Conservation (phyloP, 2,888 invertebrate species). For the Acanthacorydalis orientalis region DNA sequence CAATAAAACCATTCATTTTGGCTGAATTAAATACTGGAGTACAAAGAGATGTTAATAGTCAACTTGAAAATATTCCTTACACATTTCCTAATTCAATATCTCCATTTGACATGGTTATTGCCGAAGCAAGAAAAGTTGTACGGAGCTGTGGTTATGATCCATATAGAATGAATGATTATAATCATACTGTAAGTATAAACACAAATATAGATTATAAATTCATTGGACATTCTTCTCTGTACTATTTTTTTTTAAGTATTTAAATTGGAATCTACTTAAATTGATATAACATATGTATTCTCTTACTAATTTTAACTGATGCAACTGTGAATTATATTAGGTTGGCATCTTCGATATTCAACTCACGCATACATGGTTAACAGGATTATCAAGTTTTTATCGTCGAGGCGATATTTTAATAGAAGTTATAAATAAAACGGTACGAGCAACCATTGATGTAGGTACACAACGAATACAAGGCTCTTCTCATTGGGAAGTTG, state of each 20-base stretch:
- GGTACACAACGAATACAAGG: conserved; percentile 69
- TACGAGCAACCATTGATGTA: conserved; percentile 48
- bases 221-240: neutral
- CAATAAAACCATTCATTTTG: conserved; percentile 70
- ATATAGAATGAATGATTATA: conserved; percentile 52
- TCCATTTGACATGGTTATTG: conserved; percentile 68
- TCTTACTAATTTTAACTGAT: neutral
- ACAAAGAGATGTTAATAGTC: conserved; percentile 53
- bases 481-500: conserved; percentile 61
- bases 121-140: conserved; percentile 55
- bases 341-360: conserved; percentile 50
- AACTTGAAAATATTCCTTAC: conserved; percentile 52
- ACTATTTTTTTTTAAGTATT: neutral
- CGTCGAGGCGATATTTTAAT: conserved; percentile 63
- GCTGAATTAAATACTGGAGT: conserved; percentile 61
- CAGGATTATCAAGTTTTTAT: conserved; percentile 66
- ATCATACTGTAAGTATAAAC: conserved; percentile 31
- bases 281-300: neutral
- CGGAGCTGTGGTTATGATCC: conserved; percentile 54
- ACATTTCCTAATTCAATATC: conserved; percentile 73
- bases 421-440: conserved; percentile 52
- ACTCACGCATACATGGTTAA: conserved; percentile 58
- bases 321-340: neutral
- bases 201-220: neutral
- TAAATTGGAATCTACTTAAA: neutral